Percentiles rank a stretch among this genome's conserved stretches.
These are phyloP conservation scores for Dinomys branickii DNA, from an alignment of 2,113 vertebrate genomes.

Conservation along the genomic window DNA sequence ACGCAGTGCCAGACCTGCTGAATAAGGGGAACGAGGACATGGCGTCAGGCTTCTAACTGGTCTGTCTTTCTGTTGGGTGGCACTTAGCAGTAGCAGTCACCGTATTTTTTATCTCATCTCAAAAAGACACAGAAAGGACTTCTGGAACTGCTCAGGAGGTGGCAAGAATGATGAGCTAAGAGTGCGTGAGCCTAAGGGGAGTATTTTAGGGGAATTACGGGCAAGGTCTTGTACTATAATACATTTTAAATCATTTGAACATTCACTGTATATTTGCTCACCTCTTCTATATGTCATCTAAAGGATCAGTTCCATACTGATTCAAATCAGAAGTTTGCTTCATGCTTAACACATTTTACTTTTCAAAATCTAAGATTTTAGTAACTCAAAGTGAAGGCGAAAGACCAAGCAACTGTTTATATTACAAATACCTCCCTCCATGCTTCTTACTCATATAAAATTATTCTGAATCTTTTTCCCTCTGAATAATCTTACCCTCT, in stretches of 20 bases:
- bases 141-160: background rate
- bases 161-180: background rate
- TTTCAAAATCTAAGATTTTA: conserved; percentile 3
- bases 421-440: background rate
- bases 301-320: background rate
- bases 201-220: background rate
- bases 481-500: background rate
- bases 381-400: background rate
- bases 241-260: background rate
- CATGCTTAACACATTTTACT: background rate
- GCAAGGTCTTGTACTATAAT: background rate
- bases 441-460: background rate
- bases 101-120: background rate
- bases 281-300: background rate
- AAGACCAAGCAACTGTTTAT: background rate
- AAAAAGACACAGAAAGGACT: background rate
- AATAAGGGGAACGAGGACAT: background rate
- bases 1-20: background rate
- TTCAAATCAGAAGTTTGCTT: background rate
- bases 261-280: background rate
- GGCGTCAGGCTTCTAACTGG: too few species aligned
- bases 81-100: background rate
- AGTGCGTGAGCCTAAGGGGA: background rate
- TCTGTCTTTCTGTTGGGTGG: background rate
- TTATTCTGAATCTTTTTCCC: background rate